Evolutionary conservation across 2,888 invertebrate species (phyloP).

Genomic region (Thera britannica): DNA sequence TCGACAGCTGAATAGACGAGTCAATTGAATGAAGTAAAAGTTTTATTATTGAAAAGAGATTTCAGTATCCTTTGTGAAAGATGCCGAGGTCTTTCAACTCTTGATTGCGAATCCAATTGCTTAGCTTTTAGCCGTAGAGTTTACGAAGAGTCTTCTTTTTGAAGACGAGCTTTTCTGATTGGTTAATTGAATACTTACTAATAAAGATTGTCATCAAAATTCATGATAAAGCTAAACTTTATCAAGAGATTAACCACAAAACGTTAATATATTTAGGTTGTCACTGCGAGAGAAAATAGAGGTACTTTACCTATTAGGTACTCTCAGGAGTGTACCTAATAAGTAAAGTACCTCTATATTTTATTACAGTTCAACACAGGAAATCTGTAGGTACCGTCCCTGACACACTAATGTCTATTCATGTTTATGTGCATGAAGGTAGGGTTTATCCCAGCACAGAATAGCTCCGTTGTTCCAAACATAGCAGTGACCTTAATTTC

Average conservation of each 20-base stretch:
- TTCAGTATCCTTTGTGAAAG: conserved; percentile 24
- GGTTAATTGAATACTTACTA: conserved; percentile 13
- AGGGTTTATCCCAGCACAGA: conserved; percentile 31
- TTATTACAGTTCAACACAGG: conserved; percentile 39
- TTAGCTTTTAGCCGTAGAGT: neutral
- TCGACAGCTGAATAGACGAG: conserved; percentile 38
- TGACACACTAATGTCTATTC: conserved; percentile 29
- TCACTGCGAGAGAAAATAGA: conserved; percentile 31
- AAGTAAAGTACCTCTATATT: conserved; percentile 26
- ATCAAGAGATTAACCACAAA: no score
- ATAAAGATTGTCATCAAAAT: no score
- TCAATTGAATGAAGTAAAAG: conserved; percentile 38
- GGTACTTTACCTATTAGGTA: conserved; percentile 3
- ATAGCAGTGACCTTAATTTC: conserved; percentile 39
- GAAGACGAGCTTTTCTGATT: neutral
- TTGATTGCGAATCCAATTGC: conserved; percentile 20
- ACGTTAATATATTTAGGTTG: no score
- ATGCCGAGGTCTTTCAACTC: conserved; percentile 21
- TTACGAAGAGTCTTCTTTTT: neutral
- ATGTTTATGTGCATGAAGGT: conserved; percentile 17
- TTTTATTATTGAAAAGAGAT: conserved; percentile 39
- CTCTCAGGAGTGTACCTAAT: no score
- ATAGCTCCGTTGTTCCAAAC: conserved; percentile 36
- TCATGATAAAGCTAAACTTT: no score
- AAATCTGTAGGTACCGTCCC: conserved; percentile 32